Evolutionary conservation across 1,140 invertebrate species (phyloP), one percentile per base, ranked within the genome.

Genomic region (Diorhabda sublineata): DNA sequence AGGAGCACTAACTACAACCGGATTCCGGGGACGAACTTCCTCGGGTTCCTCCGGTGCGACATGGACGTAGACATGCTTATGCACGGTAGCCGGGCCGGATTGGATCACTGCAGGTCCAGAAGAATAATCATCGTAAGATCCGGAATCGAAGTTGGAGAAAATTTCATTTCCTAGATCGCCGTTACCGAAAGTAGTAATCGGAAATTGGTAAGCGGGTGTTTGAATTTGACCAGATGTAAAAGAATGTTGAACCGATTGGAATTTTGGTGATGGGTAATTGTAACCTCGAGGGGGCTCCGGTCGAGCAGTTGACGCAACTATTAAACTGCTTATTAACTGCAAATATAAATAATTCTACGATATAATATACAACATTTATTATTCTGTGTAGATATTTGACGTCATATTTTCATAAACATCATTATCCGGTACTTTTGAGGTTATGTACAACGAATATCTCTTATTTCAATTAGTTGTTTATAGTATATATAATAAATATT

Each of bases 51-150:
- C 90, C 76, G 91, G 91, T 56, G 77, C 73, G n/a, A 74, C 76
- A 62, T 77, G 91, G 11, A 92, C 90, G 84, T 92, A 92, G 79
- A 92, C 91, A 84, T 92, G 90, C 76, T 92, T 91, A 77, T 91
- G 89, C 64, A 87, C 82, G 44, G 44, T 9, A 9, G 61, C 41
- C 42, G 61, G 61, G 45, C 61, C 90, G 26, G 90, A 82, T 65
- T 87, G 86, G 58, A 85, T 85, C 2, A 85, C 82, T 42, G 64
- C 7, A 45, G 52, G 85, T 61, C 60, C 60, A 61, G 60, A 61
- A 42, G 42, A 61, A 42, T 42, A 11, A 5, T 42, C 60, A 41
- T n/a, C 9, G n/a, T 8, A 41, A 61, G 42, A 26, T n/a, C 60
- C 60, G 11, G n/a, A n/a, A 42, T 9, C 11, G 42, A 11, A 11